Evolutionary conservation across 2,888 invertebrate genomes (phyloP), one percentile per base, ranked within the genome.

Genomic region (Ectropis crepuscularia): DNA sequence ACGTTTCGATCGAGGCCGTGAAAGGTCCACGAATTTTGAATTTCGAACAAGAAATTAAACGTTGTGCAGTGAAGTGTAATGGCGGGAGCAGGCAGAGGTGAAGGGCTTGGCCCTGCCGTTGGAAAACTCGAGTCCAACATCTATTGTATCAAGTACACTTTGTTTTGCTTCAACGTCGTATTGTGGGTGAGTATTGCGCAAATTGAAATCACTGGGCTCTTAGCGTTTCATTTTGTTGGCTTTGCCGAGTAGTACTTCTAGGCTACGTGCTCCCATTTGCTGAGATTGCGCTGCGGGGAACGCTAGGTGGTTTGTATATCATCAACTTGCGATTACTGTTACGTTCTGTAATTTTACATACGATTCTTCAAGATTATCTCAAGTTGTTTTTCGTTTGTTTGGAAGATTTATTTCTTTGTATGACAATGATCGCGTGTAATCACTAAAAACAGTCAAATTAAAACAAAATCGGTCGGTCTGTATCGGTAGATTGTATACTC

Each of bases 121-220:
- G 93, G 93, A 53, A 95, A 95, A 79, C 89, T 96, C 78, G 96
- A 96, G 82, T 95, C 95, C 72, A 95, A 96, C 81, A 97, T 97
- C 77, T 95, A 95, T 70, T 95, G 96, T 80, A 94, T 97, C 70
- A 97, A 97, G 87, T 97, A 96, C 87, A 95, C 96, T 51, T 89
- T 97, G 69, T 95, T 97, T 78, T 97, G 96, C 80, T 95, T 96
- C 86, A 97, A 97, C 83, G 94, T 96, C 57, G 93, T 97, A 57
- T 88, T 96, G 77, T 96, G 96, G 96, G 97, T 96, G 84, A 94
- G 96, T 94, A 65, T 65, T 49, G 55, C 55, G 53, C 63, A 74
- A 74, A 74, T 73, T 72, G 67, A 69, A 71, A 74, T 68, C 66
- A 43, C 47, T 68, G 10, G 42, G 45, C 65, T 42, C 66, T 70